These are phyloP conservation scores for Spea hammondii DNA, from an alignment of 2,797 vertebrate genomes.

Conservation along the genomic window DNA sequence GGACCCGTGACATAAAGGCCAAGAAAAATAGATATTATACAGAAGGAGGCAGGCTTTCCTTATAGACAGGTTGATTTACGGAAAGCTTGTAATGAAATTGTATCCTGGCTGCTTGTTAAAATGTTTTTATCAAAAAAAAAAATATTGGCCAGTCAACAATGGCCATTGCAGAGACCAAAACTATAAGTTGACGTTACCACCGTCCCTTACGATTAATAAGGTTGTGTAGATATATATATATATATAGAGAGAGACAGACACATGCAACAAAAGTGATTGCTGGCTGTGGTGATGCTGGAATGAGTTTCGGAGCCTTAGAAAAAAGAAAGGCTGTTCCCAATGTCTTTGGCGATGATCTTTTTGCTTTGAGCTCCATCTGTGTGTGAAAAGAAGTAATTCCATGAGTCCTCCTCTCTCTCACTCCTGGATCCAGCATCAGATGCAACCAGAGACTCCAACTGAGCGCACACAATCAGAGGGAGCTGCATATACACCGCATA, in stretches of 20 bases:
- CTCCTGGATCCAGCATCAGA: constrained; percentile 24
- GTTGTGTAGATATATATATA: neutral
- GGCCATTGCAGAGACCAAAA: too few species aligned
- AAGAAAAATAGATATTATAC: too few species aligned
- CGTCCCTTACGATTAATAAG: too few species aligned
- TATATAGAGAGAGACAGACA: neutral
- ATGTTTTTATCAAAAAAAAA: too few species aligned
- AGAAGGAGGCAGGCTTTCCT: too few species aligned
- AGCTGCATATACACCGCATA: constrained; percentile 4
- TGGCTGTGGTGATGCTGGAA: constrained; percentile 9
- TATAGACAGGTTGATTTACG: too few species aligned
- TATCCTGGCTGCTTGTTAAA: too few species aligned
- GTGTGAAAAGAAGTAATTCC: constrained; percentile 11
- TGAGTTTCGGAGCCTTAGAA: neutral
- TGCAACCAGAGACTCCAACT: constrained; percentile 32
- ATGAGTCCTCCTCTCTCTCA: constrained; percentile 9
- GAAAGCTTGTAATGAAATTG: too few species aligned
- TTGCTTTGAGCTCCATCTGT: constrained; percentile 45
- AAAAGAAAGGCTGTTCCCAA: neutral
- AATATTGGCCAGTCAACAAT: too few species aligned
- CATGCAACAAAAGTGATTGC: constrained; percentile 11
- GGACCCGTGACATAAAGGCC: too few species aligned
- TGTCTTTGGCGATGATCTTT: neutral
- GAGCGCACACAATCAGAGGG: constrained; percentile 30
- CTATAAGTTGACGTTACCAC: too few species aligned